A percentile compares a stretch with the other conserved stretches of the same genome.
Evolutionary conservation across 2,797 vertebrate genomes (phyloP).

Genomic region (Rhinichthys osculus): DNA sequence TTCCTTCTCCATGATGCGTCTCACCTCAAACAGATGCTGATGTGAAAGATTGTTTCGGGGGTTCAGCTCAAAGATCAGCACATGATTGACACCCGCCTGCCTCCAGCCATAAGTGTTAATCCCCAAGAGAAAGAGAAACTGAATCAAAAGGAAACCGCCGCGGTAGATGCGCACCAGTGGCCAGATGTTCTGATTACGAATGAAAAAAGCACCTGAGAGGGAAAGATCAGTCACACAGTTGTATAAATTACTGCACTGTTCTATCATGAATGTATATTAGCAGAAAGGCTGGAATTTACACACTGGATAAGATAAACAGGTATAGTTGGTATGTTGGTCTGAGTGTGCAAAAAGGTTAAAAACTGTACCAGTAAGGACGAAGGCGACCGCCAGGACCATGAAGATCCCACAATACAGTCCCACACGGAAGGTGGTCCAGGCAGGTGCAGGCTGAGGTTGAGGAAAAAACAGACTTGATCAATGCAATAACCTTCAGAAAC

Average conservation of each 20-base stretch:
- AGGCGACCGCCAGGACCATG: constrained; percentile 88
- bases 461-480: neutral
- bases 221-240: neutral
- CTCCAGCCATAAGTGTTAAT: constrained; percentile 99
- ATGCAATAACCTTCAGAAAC: neutral
- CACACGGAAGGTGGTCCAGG: constrained; percentile 97
- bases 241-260: neutral
- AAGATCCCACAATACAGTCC: constrained; percentile 96
- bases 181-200: constrained; percentile 70
- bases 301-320: neutral
- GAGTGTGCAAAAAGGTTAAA: neutral
- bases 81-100: constrained; percentile 98
- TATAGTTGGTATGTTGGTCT: neutral
- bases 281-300: neutral
- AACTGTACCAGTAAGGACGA: constrained; percentile 86
- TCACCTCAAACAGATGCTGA: constrained; percentile 98
- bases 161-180: constrained; percentile 97
- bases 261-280: neutral
- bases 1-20: constrained; percentile 2
- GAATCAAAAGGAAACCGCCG: constrained; percentile 96
- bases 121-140: constrained; percentile 98
- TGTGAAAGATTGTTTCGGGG: constrained; percentile 98
- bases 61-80: constrained; percentile 98
- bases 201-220: constrained; percentile 52
- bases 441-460: constrained; percentile 87